phyloP scores from a whole-genome alignment of 2,888 invertebrate species.

The Acrocyrtus sp. region DNA sequence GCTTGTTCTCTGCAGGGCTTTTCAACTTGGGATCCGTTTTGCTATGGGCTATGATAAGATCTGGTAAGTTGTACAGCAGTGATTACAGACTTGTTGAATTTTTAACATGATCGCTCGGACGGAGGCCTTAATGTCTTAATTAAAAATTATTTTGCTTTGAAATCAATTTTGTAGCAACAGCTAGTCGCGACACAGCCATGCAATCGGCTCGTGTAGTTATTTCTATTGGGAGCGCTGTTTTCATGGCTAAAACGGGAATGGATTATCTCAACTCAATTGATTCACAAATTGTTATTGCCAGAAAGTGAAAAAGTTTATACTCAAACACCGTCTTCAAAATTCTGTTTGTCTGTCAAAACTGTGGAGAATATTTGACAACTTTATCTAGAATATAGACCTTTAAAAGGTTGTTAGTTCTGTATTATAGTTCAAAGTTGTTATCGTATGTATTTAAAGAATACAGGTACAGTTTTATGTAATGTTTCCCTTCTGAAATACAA shows the following conservation, averaged over 20 bases:
- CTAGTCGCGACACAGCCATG: constrained; percentile 28
- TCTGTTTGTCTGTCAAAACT: neutral
- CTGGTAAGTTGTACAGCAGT: constrained; percentile 50
- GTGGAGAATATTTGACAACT: neutral
- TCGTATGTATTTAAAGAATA: too few species aligned
- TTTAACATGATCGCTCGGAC: neutral
- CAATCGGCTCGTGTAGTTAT: constrained; percentile 38
- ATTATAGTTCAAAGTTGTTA: too few species aligned
- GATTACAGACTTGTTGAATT: neutral
- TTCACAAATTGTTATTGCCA: constrained; percentile 26
- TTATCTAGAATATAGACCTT: too few species aligned
- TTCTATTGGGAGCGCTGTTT: constrained; percentile 42
- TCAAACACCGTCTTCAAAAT: neutral
- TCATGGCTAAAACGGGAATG: constrained; percentile 46
- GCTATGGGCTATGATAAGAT: constrained; percentile 59
- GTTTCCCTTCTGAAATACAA: too few species aligned
- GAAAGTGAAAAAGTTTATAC: constrained; percentile 10
- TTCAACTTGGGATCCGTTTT: constrained; percentile 60
- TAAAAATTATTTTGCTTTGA: constrained; percentile 3
- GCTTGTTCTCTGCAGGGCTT: constrained; percentile 54
- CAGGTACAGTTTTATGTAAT: too few species aligned
- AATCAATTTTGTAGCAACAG: constrained; percentile 38
- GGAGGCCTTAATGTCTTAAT: constrained; percentile 3
- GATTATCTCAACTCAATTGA: constrained; percentile 45
- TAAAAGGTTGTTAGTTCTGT: too few species aligned